phyloP scores from a whole-genome alignment of 2,113 vertebrate species.

The Bettongia penicillata region DNA sequence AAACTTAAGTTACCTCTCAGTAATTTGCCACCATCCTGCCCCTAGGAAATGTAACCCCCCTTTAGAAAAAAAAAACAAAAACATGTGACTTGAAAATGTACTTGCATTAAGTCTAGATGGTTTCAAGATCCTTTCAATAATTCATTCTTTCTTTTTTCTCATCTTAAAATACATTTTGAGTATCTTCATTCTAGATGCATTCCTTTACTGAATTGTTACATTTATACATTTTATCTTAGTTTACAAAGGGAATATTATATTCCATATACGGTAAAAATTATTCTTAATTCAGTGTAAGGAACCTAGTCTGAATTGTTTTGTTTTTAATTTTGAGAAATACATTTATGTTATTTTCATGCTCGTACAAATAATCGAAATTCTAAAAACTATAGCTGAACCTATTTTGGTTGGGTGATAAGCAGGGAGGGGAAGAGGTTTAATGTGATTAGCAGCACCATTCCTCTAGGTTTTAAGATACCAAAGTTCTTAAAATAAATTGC shows the following conservation, averaged over 20 bases:
- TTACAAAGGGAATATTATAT: neutral
- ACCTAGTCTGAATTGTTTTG: neutral
- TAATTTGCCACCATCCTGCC: neutral
- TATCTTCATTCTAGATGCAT: neutral
- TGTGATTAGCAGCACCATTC: neutral
- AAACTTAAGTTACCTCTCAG: neutral
- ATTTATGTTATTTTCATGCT: neutral
- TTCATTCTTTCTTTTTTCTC: neutral
- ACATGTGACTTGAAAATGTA: neutral
- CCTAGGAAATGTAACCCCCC: neutral
- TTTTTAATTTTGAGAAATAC: neutral
- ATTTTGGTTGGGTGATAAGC: neutral
- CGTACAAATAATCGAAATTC: too few species aligned
- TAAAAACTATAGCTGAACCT: neutral
- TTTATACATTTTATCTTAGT: neutral
- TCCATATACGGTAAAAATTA: neutral
- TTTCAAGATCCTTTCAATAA: neutral
- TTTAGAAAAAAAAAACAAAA: neutral
- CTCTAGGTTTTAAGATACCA: neutral
- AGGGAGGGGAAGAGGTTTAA: neutral
- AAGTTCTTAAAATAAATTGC: neutral
- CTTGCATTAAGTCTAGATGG: neutral
- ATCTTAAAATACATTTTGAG: neutral
- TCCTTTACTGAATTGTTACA: neutral
- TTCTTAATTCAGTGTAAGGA: neutral